Evolutionary conservation across 2,113 vertebrate genomes (phyloP), one percentile per base, ranked within the genome.

Genomic region (Progne subis): DNA sequence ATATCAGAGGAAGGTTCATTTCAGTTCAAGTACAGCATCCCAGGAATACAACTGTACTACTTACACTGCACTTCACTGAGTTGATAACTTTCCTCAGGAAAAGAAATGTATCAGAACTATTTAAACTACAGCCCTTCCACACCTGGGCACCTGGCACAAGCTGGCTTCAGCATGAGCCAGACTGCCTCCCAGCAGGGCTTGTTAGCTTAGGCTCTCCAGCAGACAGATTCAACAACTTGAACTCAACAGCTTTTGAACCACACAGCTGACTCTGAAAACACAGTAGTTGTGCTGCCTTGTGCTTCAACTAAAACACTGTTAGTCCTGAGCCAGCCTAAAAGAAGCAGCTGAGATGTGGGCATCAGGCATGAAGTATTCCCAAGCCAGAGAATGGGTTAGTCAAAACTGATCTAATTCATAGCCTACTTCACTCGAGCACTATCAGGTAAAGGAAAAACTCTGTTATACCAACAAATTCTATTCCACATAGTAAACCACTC

Each of bases 341-440:
- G 18, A 39, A n/a, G 46, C 37, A 82, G 32, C 0, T 77, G 53
- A 80, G 71, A 93, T 8, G 9, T 5, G 20, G 59, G 23, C 41
- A 64, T 43, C 37, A 63, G 23, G 37, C 18, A 88, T 1, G 1
- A 21, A 0, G 0, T 21, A 76, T 6, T 80, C n/a, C 28, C 70
- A 85, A 86, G n/a, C 5, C 56, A 84, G 17, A 84, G 37, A 79
- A 68, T 1, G 32, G 10, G 44, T 57, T 47, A 67, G 29, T 53
- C 53, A 76, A 43, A 77, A 74, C 5, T 14, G 5, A 82, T 37
- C 23, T 52, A 74, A 61, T 14, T 70, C 47, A 29, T 14, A 56
- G 37, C 52, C 25, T 50, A 82, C 26, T 85, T 57, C 17, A 76
- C 12, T 82, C 25, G 82, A 88, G 31, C 26, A 86, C 5, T 32